Base-by-base conservation (phyloP, 2,888 invertebrate species). In the Endomychus coccineus region DNA sequence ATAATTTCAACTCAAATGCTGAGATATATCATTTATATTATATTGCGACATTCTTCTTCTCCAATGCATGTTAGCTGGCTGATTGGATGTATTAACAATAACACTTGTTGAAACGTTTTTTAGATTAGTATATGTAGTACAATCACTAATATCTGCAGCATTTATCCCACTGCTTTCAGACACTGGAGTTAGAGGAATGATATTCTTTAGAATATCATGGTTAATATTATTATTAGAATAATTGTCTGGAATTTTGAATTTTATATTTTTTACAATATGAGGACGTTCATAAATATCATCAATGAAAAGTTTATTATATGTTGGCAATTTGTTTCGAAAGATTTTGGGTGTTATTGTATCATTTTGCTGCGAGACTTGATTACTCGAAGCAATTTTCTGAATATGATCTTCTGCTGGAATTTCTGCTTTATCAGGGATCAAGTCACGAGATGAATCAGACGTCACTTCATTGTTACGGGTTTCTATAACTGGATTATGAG, bases 11-110 rank as follows among this genome's bases (percentile, higher is more conserved):
- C n/a, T n/a, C n/a, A n/a, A n/a, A n/a, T n/a, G n/a, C n/a, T n/a
- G n/a, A n/a, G n/a, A n/a, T n/a, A n/a, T n/a, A n/a, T n/a, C n/a
- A n/a, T n/a, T n/a, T n/a, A n/a, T n/a, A n/a, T n/a, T n/a, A 54
- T 57, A 60, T 47, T 64, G 62, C 10, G 61, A 61, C 13, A 64
- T 64, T 36, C 64, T 64, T 45, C 71, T 66, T 24, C 71, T 62
- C 71, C 72, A 73, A 46, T 72, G 71, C 40, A 67, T 58, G 44
- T 66, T 68, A 37, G 42, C 52, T n/a, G n/a, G n/a, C 10, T 27
- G 27, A 23, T 38, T 27, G 7, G 28, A 23, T 17, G 48, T 49
- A 42, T 58, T 60, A 28, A 61, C 61, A 44, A 61, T 62, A 31
- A 60, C 59, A 46, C 58, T 59, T 15, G 51, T 49, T 21, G 48